These are phyloP conservation scores for Camelus bactrianus DNA, from an alignment of 2,113 vertebrate genomes.

Conservation along the genomic window DNA sequence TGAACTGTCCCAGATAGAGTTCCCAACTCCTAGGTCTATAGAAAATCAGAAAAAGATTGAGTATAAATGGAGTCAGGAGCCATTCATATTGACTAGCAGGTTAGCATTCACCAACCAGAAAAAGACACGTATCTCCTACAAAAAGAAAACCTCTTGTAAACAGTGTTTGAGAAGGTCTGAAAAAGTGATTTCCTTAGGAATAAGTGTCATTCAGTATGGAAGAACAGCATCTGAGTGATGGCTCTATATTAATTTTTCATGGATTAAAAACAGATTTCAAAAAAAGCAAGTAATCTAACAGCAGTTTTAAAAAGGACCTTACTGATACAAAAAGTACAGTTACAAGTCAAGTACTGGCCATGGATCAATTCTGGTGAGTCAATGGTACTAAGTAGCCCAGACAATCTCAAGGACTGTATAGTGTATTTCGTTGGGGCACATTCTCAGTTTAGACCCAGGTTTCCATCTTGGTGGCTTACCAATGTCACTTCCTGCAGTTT, in stretches of 20 bases:
- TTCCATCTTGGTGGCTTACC: neutral
- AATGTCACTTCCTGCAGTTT: neutral
- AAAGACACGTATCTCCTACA: neutral
- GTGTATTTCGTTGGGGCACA: neutral
- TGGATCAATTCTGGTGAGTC: neutral
- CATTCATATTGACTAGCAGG: neutral
- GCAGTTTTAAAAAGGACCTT: neutral
- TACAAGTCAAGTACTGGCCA: neutral
- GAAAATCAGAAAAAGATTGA: neutral
- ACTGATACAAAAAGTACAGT: neutral
- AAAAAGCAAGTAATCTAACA: neutral
- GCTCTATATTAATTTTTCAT: neutral
- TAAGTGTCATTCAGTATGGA: neutral
- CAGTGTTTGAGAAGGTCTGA: neutral
- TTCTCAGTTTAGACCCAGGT: neutral
- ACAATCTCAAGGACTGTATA: neutral
- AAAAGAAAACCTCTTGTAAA: neutral
- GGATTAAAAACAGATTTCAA: neutral
- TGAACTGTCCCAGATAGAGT: neutral
- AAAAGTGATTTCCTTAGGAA: slow-evolving; percentile 16
- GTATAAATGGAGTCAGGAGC: neutral
- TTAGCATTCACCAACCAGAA: neutral
- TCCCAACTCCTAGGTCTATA: neutral
- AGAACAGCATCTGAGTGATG: neutral
- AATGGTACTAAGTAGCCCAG: neutral